Base-by-base conservation (phyloP, 1,140 invertebrate species). In the Formica exsecta region DNA sequence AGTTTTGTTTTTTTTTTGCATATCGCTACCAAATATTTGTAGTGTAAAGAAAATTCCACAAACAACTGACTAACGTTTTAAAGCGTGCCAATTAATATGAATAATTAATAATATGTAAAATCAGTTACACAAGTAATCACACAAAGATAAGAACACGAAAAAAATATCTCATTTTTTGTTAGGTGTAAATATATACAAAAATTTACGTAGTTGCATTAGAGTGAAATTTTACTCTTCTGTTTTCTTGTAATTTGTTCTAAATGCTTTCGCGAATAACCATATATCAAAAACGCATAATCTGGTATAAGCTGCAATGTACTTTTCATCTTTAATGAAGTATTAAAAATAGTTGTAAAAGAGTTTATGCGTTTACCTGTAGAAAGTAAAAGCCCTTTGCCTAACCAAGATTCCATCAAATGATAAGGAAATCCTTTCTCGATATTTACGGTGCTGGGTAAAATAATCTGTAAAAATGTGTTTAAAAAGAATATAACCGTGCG, bases 371-470 rank as follows among this genome's bases (percentile, higher is more conserved):
- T 29, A 29, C 96, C 96, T 90, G 95, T 95, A n/a, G 96, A 96
- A 5, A 96, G 97, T 0, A 97, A 93, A 4, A 97, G 94, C 32
- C 97, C 97, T 57, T 96, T 93, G 8, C 97, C 97, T 9, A 98
- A 94, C 97, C 97, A 97, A 3, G 96, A 95, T 73, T 95, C 94
- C 0, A 98, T 92, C 61, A 96, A 96, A 8, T 95, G 92, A 92
- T 98, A 98, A 5, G 96, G 95, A 9, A 91, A 84, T 0, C 97
- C 96, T 95, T 98, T 98, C n/a, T 96, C 95, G 36, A 97, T 95
- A 81, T 96, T 93, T 84, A 95, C 96, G 11, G 94, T 95, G 68
- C 86, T 94, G 0, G 89, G 83, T 11, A 94, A 74, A 89, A 95
- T 90, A 1, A 91, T 65, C 94, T 95, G 80, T 9, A 87, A 87